Conservation (phyloP, 2,113 vertebrate genomes). For the Gymnocephalus cernua region DNA sequence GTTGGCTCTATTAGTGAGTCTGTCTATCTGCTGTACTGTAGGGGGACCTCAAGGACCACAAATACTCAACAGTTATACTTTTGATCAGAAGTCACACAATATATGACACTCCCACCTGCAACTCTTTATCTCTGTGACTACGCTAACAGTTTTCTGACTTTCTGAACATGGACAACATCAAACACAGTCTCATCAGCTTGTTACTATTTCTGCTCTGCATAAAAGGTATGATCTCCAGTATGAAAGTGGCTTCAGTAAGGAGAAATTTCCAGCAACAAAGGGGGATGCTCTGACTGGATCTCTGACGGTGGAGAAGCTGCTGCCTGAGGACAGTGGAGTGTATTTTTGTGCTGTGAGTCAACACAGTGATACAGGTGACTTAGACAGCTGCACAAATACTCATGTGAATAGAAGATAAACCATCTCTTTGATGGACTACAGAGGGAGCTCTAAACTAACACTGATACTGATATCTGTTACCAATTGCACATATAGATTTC, state of each 20-base stretch:
- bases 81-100: too few relatives aligned
- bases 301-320: slow-evolving; percentile 57
- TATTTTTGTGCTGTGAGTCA: slow-evolving; percentile 38
- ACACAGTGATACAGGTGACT: slow-evolving; percentile 37
- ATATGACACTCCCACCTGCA: too few relatives aligned
- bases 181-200: too few relatives aligned
- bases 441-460: slow-evolving; percentile 8
- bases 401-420: not conserved
- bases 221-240: too few relatives aligned
- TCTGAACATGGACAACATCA: too few relatives aligned
- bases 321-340: slow-evolving; percentile 29
- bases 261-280: slow-evolving; percentile 18
- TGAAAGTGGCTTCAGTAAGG: slow-evolving; percentile 14
- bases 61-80: too few relatives aligned
- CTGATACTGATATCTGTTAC: not conserved
- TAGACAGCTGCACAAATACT: slow-evolving; percentile 23
- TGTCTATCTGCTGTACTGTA: not conserved
- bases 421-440: not conserved
- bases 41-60: not conserved
- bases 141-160: too few relatives aligned
- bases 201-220: too few relatives aligned
- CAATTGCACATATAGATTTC: not conserved
- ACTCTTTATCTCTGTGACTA: not conserved
- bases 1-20: not conserved
- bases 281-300: slow-evolving; percentile 35